Conservation (phyloP, 2,888 invertebrate genomes). For the Patella pellucida region DNA sequence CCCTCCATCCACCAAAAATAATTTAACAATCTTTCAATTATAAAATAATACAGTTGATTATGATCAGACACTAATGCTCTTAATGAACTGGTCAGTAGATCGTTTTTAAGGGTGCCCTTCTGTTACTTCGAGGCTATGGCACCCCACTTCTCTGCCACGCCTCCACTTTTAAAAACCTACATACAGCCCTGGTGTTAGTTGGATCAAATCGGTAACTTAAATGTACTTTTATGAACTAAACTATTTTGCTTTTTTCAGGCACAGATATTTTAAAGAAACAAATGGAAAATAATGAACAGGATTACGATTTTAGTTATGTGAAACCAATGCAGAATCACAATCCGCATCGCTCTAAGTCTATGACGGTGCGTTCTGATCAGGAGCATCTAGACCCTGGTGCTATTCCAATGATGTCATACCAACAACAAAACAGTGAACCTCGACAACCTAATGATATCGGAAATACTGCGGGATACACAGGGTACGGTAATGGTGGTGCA, state of each 20-base stretch:
- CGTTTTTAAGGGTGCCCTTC: too few species aligned
- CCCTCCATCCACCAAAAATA: too few species aligned
- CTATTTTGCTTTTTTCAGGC: conserved; percentile 43
- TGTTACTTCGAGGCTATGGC: too few species aligned
- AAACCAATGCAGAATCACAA: conserved; percentile 59
- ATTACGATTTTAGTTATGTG: conserved; percentile 54
- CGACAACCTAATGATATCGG: conserved; percentile 34
- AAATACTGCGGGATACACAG: conserved; percentile 39
- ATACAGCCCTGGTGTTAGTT: too few species aligned
- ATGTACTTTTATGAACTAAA: background rate
- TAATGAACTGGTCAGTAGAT: too few species aligned
- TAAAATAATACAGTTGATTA: too few species aligned
- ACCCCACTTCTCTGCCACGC: too few species aligned
- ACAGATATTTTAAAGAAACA: conserved; percentile 66
- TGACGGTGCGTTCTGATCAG: conserved; percentile 42
- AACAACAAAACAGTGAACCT: background rate
- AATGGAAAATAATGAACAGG: conserved; percentile 56
- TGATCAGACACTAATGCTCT: too few species aligned
- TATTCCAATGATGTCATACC: conserved; percentile 21
- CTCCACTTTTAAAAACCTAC: too few species aligned
- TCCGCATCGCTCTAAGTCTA: conserved; percentile 61
- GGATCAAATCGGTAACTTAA: too few species aligned
- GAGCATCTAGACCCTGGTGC: conserved; percentile 29
- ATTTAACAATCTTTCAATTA: too few species aligned
- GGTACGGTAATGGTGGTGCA: background rate